A percentile compares a stretch with the other conserved stretches of the same genome.
phyloP scores from a whole-genome alignment of 2,888 invertebrate genomes.

The Elmis aenea region DNA sequence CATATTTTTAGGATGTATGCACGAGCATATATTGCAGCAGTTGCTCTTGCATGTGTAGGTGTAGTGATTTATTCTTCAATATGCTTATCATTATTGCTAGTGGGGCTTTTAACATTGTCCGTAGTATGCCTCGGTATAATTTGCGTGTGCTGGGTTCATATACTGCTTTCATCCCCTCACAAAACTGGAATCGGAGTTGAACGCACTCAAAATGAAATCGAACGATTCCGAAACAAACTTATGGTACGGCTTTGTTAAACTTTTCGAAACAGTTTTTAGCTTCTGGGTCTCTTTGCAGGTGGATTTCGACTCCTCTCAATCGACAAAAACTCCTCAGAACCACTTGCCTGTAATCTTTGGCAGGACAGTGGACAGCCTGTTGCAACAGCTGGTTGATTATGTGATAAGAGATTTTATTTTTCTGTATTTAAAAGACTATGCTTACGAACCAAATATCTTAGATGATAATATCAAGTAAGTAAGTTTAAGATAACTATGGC shows the following conservation, averaged over 20 bases:
- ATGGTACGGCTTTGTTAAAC: slow-evolving; percentile 49
- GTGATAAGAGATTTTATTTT: slow-evolving; percentile 74
- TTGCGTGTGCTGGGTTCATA: slow-evolving; percentile 57
- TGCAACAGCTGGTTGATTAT: slow-evolving; percentile 78
- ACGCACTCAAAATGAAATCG: slow-evolving; percentile 57
- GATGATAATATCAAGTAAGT: slow-evolving; percentile 50
- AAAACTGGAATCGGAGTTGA: slow-evolving; percentile 58
- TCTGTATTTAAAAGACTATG: slow-evolving; percentile 63
- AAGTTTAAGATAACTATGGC: slow-evolving; percentile 25
- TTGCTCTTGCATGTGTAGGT: slow-evolving; percentile 24
- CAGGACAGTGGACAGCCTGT: slow-evolving; percentile 74
- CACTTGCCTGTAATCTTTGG: slow-evolving; percentile 77
- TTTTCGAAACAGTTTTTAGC: slow-evolving; percentile 6
- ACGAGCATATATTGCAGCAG: slow-evolving; percentile 23
- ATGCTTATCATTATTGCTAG: slow-evolving; percentile 32
- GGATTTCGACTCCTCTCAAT: slow-evolving; percentile 33
- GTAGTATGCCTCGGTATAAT: slow-evolving; percentile 42
- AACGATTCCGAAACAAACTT: slow-evolving; percentile 56
- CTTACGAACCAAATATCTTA: slow-evolving; percentile 49
- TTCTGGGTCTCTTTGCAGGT: slow-evolving; percentile 23
- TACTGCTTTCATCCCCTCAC: slow-evolving; percentile 60
- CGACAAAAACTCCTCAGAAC: slow-evolving; percentile 28
- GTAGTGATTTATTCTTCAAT: slow-evolving; percentile 28
- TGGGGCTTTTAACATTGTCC: slow-evolving; percentile 30
- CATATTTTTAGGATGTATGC: slow-evolving; percentile 32